Conservation (phyloP, 2,113 vertebrate genomes). For the Marcusenius ussheri region DNA sequence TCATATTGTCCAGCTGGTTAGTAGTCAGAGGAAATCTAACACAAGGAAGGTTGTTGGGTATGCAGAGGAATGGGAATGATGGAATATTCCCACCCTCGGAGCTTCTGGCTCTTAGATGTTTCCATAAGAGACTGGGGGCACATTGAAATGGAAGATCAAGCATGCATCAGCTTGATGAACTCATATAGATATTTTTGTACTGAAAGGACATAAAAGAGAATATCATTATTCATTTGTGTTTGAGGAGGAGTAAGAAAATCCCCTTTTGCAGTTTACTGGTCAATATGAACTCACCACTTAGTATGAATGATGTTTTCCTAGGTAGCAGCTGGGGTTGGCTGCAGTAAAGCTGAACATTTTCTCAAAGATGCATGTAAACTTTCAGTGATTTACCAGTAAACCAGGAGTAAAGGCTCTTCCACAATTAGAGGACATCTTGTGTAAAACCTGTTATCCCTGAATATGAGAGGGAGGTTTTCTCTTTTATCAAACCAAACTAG, state of each 20-base stretch:
- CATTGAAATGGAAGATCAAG: neutral
- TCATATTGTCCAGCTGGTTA: neutral
- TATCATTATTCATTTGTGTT: neutral
- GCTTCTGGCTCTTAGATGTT: conserved; percentile 12
- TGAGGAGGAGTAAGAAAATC: neutral
- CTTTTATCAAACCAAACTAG: neutral
- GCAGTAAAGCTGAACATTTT: neutral
- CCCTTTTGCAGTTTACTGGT: neutral
- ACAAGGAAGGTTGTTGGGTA: neutral
- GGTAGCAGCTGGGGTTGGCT: neutral
- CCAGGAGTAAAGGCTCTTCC: neutral
- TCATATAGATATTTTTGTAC: neutral
- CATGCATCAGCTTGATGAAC: neutral
- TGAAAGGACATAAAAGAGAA: neutral
- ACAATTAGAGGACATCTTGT: neutral
- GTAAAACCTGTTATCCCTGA: neutral
- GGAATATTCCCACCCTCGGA: conserved; percentile 3
- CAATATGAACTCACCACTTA: neutral
- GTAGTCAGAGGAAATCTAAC: neutral
- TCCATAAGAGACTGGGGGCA: neutral
- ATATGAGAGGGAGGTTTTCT: neutral
- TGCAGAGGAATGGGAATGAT: conserved; percentile 13
- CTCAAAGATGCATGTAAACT: neutral
- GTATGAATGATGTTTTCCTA: neutral
- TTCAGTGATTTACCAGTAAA: neutral